These are phyloP conservation scores for Eustalomyia histrio DNA, from an alignment of 2,888 invertebrate genomes.

Conservation along the genomic window DNA sequence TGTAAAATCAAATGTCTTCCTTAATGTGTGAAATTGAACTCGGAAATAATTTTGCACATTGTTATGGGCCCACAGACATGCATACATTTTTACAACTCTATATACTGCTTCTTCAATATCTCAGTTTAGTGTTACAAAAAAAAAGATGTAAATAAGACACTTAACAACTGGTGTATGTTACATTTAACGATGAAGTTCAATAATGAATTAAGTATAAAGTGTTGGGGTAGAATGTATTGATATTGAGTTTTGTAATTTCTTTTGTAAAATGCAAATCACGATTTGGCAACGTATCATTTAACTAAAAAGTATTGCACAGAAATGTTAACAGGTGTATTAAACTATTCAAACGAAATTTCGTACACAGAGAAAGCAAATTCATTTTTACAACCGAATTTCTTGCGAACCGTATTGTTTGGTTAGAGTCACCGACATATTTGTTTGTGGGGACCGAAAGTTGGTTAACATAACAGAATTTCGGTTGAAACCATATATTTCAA, in stretches of 20 bases:
- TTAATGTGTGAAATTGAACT: conserved; percentile 79
- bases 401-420: too few species aligned
- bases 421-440: too few species aligned
- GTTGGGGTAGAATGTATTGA: conserved; percentile 21
- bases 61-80: conserved; percentile 68
- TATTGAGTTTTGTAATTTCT: conserved; percentile 16
- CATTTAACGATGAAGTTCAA: conserved; percentile 43
- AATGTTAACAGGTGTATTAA: conserved; percentile 53
- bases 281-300: conserved; percentile 41
- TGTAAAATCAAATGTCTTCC: conserved; percentile 79
- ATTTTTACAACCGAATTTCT: too few species aligned
- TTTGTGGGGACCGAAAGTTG: too few species aligned
- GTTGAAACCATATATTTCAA: too few species aligned
- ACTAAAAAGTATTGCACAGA: neutral
- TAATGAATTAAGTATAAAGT: conserved; percentile 49
- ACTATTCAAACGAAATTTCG: conserved; percentile 14
- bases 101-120: neutral
- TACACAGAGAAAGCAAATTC: too few species aligned
- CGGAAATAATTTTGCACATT: conserved; percentile 79
- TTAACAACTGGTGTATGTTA: conserved; percentile 12
- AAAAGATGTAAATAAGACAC: conserved; percentile 1
- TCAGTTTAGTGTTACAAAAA: neutral
- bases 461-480: too few species aligned
- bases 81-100: conserved; percentile 30
- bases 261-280: conserved; percentile 39